phyloP scores from a whole-genome alignment of 1,140 invertebrate species.

The Drosophila parvula region DNA sequence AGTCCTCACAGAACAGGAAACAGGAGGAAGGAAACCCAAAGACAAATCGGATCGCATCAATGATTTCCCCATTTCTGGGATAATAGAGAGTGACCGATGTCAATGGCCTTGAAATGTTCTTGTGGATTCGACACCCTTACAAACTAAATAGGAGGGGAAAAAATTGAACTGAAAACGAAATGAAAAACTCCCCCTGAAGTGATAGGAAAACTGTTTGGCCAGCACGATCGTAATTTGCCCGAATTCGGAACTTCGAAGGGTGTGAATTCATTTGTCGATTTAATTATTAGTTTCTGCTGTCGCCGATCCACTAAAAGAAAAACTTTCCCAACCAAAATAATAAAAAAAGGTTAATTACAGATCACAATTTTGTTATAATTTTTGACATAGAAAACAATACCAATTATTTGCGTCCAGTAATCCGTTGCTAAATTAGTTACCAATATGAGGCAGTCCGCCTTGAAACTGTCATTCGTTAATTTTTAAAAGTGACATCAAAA shows the following conservation, averaged over 20 bases:
- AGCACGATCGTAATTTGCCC: conserved; percentile 35
- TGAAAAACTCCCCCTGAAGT: conserved; percentile 17
- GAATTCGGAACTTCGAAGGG: conserved; percentile 28
- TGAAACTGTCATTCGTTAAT: not conserved
- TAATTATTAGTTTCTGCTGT: conserved; percentile 70
- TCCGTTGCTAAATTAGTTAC: too few species aligned
- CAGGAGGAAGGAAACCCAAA: not conserved
- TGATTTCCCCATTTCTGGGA: conserved; percentile 36
- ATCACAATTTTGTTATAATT: not conserved
- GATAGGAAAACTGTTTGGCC: conserved; percentile 34
- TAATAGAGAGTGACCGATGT: conserved; percentile 39
- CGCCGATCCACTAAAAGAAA: conserved; percentile 13
- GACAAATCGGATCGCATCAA: conserved; percentile 42
- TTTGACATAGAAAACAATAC: too few species aligned
- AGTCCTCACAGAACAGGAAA: not conserved
- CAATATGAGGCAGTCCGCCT: not conserved
- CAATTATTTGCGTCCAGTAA: too few species aligned
- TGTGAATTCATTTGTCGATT: conserved; percentile 76
- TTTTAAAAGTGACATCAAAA: not conserved
- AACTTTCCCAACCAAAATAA: not conserved
- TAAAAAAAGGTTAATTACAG: too few species aligned
- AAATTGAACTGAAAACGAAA: conserved; percentile 4
- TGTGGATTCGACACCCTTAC: conserved; percentile 15
- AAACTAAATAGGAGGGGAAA: not conserved
- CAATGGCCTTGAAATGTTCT: conserved; percentile 50